These are phyloP conservation scores for Augochlora pura DNA, from an alignment of 1,140 invertebrate genomes.

Conservation along the genomic window DNA sequence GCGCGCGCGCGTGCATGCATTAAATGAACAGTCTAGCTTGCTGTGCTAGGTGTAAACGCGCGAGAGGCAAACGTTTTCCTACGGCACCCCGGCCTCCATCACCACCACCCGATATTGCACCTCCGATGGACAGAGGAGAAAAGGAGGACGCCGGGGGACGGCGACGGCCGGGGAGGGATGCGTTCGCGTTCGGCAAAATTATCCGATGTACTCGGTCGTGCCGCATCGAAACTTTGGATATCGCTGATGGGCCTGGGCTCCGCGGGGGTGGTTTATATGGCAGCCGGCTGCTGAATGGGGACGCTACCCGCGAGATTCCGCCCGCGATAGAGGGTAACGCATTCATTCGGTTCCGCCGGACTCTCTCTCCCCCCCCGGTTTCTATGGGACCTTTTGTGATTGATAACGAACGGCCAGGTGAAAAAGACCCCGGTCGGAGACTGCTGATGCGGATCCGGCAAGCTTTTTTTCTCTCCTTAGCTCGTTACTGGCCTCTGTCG, in stretches of 20 bases:
- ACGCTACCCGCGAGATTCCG: constrained; percentile 18
- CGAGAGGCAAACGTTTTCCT: constrained; percentile 42
- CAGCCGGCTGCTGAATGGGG: constrained; percentile 26
- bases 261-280: not conserved
- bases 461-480: not conserved
- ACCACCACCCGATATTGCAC: constrained; percentile 6
- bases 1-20: constrained; percentile 9
- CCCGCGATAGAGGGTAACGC: constrained; percentile 20
- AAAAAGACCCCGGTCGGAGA: not conserved
- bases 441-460: no score
- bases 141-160: no score
- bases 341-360: constrained; percentile 19
- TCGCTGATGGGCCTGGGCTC: constrained; percentile 4
- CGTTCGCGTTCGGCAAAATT: constrained; percentile 13
- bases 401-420: constrained; percentile 30
- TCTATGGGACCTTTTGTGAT: constrained; percentile 34
- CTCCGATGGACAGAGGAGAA: not conserved
- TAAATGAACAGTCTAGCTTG: constrained; percentile 27
- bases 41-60: constrained; percentile 32
- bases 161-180: no score
- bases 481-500: not conserved
- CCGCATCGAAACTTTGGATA: constrained; percentile 40
- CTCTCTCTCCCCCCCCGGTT: not conserved
- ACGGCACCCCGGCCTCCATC: not conserved
- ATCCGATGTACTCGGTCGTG: constrained; percentile 1